A percentile compares a stretch with the other conserved stretches of the same genome.
phyloP scores from a whole-genome alignment of 2,113 vertebrate species.

The Phylloscopus trochilus region DNA sequence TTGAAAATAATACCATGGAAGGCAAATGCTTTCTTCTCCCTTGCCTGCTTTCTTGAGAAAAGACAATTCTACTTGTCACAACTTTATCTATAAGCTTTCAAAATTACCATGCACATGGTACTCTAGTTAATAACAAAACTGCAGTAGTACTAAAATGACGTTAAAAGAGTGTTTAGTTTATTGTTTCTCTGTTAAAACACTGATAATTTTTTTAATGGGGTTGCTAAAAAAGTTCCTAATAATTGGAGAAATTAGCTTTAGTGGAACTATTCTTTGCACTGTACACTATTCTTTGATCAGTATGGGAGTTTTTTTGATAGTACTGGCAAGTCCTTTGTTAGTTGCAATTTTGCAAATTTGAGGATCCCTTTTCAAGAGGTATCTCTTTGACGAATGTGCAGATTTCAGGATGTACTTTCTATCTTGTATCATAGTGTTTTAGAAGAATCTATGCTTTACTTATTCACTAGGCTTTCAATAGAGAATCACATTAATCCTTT shows the following conservation, averaged over 20 bases:
- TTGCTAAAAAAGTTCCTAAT: slow-evolving; percentile 13
- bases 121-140: not conserved
- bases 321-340: slow-evolving; percentile 24
- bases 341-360: slow-evolving; percentile 36
- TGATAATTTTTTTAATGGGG: not conserved
- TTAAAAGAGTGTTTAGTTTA: not conserved
- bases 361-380: slow-evolving; percentile 47
- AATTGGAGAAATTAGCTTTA: slow-evolving; percentile 9
- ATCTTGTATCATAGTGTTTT: slow-evolving; percentile 75
- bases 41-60: not conserved
- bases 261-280: not conserved
- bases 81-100: not conserved
- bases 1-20: slow-evolving; percentile 4
- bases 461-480: slow-evolving; percentile 83
- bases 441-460: slow-evolving; percentile 78
- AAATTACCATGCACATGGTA: not conserved
- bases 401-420: slow-evolving; percentile 66
- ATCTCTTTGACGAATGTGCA: slow-evolving; percentile 57
- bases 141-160: not conserved
- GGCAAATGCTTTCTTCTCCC: not conserved
- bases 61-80: not conserved
- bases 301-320: not conserved
- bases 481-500: slow-evolving; percentile 89
- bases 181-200: slow-evolving; percentile 6
- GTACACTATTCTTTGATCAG: not conserved